These are phyloP conservation scores for Glareola pratincola DNA, from an alignment of 2,113 vertebrate genomes.

Conservation along the genomic window DNA sequence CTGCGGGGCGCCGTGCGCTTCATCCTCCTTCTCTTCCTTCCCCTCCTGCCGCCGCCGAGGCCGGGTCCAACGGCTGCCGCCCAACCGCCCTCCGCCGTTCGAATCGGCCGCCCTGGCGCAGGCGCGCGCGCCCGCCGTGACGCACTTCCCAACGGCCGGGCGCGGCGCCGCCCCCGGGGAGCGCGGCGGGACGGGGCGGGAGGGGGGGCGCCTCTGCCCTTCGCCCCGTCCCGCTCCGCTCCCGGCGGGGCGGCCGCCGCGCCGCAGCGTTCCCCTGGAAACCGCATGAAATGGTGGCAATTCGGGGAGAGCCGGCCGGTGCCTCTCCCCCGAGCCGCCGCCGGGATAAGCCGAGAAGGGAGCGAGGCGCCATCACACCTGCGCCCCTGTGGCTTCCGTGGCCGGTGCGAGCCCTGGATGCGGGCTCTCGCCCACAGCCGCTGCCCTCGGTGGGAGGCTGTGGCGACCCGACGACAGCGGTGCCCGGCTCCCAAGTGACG, in stretches of 20 bases:
- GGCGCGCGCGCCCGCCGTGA: neutral
- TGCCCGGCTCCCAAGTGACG: rapidly evolving
- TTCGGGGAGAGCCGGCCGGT: neutral
- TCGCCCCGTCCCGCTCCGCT: too few relatives aligned
- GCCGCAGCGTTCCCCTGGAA: neutral
- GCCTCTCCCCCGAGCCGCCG: neutral
- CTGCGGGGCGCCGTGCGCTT: conserved; percentile 54
- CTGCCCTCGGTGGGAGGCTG: neutral
- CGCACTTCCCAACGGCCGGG: neutral
- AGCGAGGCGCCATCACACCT: neutral
- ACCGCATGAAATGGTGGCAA: neutral
- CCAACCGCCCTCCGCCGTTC: neutral
- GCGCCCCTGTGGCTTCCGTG: neutral
- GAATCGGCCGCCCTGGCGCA: conserved; percentile 51
- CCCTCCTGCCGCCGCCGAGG: neutral
- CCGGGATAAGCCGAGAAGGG: rapidly evolving
- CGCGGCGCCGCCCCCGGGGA: neutral
- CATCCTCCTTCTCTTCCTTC: neutral
- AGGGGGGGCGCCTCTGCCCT: too few relatives aligned
- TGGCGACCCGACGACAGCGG: rapidly evolving
- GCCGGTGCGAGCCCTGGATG: neutral
- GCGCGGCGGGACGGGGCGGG: neutral
- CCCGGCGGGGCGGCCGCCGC: neutral
- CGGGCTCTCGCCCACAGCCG: neutral
- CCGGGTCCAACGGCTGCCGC: rapidly evolving